Evolutionary conservation across 2,113 vertebrate genomes (phyloP).

Genomic region (Notiomystis cincta): DNA sequence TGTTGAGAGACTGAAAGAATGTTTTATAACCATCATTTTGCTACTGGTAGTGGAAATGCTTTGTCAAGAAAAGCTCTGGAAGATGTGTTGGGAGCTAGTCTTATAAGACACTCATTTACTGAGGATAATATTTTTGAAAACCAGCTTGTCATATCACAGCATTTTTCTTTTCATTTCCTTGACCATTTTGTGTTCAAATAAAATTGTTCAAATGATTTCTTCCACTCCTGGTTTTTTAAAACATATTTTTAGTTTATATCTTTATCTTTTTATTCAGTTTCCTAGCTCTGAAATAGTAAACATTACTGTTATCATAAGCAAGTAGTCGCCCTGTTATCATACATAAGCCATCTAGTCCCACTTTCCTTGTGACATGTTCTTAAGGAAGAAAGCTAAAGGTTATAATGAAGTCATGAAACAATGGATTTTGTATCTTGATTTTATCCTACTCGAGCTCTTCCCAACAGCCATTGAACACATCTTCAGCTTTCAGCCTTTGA

Average conservation of each 20-base stretch:
- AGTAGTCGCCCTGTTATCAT: background rate
- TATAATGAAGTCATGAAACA: background rate
- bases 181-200: background rate
- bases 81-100: background rate
- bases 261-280: background rate
- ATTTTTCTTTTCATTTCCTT: background rate
- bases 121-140: background rate
- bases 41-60: background rate
- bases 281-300: background rate
- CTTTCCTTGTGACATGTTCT: background rate
- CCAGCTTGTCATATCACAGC: background rate
- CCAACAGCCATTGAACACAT: background rate
- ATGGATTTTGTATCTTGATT: background rate
- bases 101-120: background rate
- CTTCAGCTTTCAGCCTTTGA: background rate
- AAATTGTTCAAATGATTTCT: background rate
- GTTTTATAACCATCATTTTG: background rate
- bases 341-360: background rate
- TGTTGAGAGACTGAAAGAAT: background rate
- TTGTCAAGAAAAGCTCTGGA: background rate
- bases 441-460: background rate
- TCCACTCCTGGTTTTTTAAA: background rate
- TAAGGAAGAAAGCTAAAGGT: background rate
- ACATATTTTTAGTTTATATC: background rate
- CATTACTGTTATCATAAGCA: background rate